Percentiles rank a stretch among this genome's conserved stretches.
Evolutionary conservation across 2,113 vertebrate species (phyloP).

Genomic region (Micromys minutus): DNA sequence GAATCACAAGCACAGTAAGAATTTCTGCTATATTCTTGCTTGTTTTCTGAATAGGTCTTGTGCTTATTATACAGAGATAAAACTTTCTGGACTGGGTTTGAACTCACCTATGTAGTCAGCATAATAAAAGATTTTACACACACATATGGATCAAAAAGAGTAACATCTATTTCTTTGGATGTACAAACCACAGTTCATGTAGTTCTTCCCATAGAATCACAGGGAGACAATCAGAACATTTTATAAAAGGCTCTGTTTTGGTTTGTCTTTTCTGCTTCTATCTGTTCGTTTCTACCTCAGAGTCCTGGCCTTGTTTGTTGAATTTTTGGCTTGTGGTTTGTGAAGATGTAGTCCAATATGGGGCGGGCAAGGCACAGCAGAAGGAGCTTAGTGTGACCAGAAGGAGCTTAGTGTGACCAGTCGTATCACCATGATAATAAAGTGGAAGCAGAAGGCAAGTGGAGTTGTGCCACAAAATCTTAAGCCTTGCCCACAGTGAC

Average conservation of each 20-base stretch:
- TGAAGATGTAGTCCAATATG: neutral
- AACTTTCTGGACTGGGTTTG: neutral
- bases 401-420: neutral
- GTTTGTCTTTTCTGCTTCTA: constrained; percentile 54
- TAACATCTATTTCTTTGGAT: constrained; percentile 11
- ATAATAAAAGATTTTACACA: neutral
- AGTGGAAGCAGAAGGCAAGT: neutral
- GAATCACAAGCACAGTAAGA: constrained; percentile 9
- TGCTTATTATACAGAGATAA: constrained; percentile 42
- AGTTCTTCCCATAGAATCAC: constrained; percentile 1
- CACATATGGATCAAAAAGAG: neutral
- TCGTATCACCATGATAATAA: neutral
- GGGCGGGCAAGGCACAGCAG: neutral
- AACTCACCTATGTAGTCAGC: neutral
- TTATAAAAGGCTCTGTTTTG: constrained; percentile 50
- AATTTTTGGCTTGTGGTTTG: neutral
- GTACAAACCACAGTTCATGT: constrained; percentile 12
- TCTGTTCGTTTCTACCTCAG: neutral
- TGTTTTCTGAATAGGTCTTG: neutral
- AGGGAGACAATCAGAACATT: constrained; percentile 20
- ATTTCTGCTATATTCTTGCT: constrained; percentile 16
- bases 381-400: neutral
- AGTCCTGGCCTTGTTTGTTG: neutral
- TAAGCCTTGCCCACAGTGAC: too few relatives aligned
- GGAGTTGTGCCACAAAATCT: too few relatives aligned